These are phyloP conservation scores for Centroberyx gerrardi DNA, from an alignment of 2,797 vertebrate species.

Conservation along the genomic window DNA sequence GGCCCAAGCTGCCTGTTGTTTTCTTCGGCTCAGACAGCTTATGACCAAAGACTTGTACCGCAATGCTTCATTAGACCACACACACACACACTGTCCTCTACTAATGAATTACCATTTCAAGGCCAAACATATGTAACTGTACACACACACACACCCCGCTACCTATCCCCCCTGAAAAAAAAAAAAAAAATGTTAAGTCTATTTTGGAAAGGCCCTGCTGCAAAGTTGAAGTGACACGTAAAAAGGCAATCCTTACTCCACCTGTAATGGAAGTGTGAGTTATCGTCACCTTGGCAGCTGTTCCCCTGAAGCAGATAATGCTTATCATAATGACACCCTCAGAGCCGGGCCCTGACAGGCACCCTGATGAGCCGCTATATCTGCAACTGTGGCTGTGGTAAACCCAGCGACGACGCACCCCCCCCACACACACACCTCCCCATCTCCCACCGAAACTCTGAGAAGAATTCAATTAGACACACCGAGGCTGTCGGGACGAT, in stretches of 20 bases:
- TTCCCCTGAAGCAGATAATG: slow-evolving; percentile 49
- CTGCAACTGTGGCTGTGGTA: slow-evolving; percentile 32
- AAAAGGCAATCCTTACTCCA: slow-evolving; percentile 31
- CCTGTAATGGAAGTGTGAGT: slow-evolving; percentile 48
- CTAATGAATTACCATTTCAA: neutral
- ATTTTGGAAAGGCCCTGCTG: slow-evolving; percentile 20
- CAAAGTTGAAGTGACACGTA: slow-evolving; percentile 14
- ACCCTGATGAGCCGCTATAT: slow-evolving; percentile 50
- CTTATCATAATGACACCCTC: slow-evolving; percentile 55
- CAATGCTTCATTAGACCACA: neutral
- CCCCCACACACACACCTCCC: slow-evolving; percentile 25
- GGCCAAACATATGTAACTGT: neutral
- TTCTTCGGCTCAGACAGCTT: neutral
- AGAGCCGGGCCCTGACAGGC: slow-evolving; percentile 53
- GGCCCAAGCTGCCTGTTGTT: neutral
- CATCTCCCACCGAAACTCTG: slow-evolving; percentile 21
- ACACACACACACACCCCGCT: neutral
- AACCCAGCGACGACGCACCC: slow-evolving; percentile 9
- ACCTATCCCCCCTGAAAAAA: slow-evolving; percentile 4
- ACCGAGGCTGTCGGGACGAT: slow-evolving; percentile 32
- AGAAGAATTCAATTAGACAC: slow-evolving; percentile 54
- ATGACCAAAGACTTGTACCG: too few species aligned
- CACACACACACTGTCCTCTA: neutral
- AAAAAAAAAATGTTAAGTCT: neutral
- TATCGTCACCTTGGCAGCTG: slow-evolving; percentile 53